phyloP scores from a whole-genome alignment of 2,113 vertebrate genomes.

The Nesospiza acunhae region DNA sequence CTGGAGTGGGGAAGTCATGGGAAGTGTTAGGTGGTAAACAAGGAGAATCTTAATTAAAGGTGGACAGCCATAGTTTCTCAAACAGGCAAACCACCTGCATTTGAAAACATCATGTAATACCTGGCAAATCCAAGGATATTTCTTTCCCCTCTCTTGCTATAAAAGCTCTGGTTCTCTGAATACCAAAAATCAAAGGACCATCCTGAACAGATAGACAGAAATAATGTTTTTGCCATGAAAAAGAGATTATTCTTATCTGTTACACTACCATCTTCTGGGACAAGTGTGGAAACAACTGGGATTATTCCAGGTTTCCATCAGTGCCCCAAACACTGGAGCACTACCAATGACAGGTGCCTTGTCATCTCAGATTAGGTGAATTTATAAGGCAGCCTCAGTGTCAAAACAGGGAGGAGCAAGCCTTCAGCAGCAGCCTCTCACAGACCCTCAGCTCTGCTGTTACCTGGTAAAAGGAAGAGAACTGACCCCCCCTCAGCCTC shows the following conservation, averaged over 20 bases:
- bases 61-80: not conserved
- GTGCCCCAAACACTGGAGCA: not conserved
- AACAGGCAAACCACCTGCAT: not conserved
- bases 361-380: slow-evolving; percentile 36
- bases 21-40: not conserved
- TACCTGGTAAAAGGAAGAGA: not conserved
- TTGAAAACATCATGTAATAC: not conserved
- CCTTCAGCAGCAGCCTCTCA: not conserved
- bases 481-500: not conserved
- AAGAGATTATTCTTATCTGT: not conserved
- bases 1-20: not conserved
- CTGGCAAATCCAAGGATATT: not conserved
- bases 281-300: slow-evolving; percentile 8
- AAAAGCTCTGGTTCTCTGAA: not conserved
- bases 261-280: not conserved
- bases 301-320: slow-evolving; percentile 13
- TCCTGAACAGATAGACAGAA: not conserved
- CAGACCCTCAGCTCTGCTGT: not conserved
- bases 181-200: not conserved
- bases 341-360: slow-evolving; percentile 32
- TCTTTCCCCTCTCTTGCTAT: not conserved
- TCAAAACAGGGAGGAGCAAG: slow-evolving; percentile 49
- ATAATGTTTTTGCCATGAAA: not conserved
- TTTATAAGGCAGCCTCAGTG: not conserved
- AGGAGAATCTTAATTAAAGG: not conserved